phyloP scores from a whole-genome alignment of 1,140 invertebrate species.

The Manduca sexta region DNA sequence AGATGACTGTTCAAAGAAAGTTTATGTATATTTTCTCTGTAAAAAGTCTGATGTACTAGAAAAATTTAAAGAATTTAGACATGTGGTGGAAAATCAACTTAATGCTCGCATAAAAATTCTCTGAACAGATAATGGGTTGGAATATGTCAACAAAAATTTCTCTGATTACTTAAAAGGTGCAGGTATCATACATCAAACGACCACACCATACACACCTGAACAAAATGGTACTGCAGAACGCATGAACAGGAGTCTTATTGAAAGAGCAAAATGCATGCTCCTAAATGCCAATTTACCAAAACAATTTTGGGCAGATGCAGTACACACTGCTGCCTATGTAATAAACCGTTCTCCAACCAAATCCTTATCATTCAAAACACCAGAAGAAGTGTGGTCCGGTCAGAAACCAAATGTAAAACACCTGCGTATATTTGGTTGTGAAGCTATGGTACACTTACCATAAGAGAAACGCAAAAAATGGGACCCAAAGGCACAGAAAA shows the following conservation, averaged over 20 bases:
- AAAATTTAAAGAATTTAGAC: slow-evolving; percentile 21
- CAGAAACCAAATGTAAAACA: neutral
- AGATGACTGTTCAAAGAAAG: too few relatives aligned
- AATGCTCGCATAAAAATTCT: slow-evolving; percentile 21
- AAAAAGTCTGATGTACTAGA: slow-evolving; percentile 20
- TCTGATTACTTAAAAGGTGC: slow-evolving; percentile 14
- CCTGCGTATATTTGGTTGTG: neutral
- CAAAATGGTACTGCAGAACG: slow-evolving; percentile 57
- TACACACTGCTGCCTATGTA: neutral
- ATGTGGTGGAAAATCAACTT: slow-evolving; percentile 19
- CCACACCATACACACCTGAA: slow-evolving; percentile 39
- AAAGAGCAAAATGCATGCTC: slow-evolving; percentile 44
- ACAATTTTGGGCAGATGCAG: slow-evolving; percentile 55
- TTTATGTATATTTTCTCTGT: slow-evolving; percentile 26
- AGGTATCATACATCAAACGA: slow-evolving; percentile 25
- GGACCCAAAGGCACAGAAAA: neutral
- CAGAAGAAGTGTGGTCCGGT: neutral
- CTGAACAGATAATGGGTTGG: slow-evolving; percentile 22
- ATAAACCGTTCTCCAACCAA: neutral
- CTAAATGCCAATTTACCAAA: slow-evolving; percentile 38
- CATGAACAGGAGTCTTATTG: slow-evolving; percentile 44
- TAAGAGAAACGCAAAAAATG: neutral
- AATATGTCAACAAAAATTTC: slow-evolving; percentile 23
- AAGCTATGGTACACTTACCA: neutral
- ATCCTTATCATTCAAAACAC: neutral